Conservation (phyloP, 1,140 invertebrate genomes). For the Amphibalanus amphitrite region DNA sequence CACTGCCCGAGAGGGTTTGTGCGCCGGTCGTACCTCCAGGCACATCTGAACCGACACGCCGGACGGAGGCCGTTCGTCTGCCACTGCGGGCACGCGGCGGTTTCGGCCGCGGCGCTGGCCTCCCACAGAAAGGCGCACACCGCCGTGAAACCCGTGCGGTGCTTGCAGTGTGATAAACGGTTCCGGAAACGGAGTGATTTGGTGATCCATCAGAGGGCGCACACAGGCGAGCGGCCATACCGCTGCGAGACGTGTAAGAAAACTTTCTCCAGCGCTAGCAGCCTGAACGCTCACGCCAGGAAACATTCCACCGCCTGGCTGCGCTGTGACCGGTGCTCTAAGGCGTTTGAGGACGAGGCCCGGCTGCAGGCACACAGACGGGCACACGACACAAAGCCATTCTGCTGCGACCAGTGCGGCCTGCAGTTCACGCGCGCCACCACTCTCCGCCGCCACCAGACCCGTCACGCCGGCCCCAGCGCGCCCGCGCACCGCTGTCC, state of each 20-base stretch:
- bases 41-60: constrained; percentile 90
- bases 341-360: neutral
- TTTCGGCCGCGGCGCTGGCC: neutral
- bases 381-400: constrained; percentile 24
- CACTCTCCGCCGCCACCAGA: constrained; percentile 40
- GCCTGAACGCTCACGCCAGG: constrained; percentile 17
- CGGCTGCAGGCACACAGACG: neutral
- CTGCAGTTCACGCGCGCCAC: constrained; percentile 48
- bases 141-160: constrained; percentile 55
- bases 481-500: constrained; percentile 13
- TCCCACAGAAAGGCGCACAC: constrained; percentile 32
- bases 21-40: constrained; percentile 74
- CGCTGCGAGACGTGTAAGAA: constrained; percentile 73
- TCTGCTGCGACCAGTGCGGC: constrained; percentile 41
- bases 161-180: constrained; percentile 62
- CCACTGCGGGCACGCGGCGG: constrained; percentile 44
- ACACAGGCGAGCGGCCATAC: constrained; percentile 71
- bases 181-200: constrained; percentile 30
- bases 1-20: constrained; percentile 25
- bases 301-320: constrained; percentile 13
- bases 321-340: neutral
- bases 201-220: constrained; percentile 15
- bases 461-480: constrained; percentile 22
- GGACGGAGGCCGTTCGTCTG: constrained; percentile 96
- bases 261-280: constrained; percentile 69